Base-by-base conservation (phyloP, 64 coral and sea anemone genomes). In the Astreopora myriophthalma region DNA sequence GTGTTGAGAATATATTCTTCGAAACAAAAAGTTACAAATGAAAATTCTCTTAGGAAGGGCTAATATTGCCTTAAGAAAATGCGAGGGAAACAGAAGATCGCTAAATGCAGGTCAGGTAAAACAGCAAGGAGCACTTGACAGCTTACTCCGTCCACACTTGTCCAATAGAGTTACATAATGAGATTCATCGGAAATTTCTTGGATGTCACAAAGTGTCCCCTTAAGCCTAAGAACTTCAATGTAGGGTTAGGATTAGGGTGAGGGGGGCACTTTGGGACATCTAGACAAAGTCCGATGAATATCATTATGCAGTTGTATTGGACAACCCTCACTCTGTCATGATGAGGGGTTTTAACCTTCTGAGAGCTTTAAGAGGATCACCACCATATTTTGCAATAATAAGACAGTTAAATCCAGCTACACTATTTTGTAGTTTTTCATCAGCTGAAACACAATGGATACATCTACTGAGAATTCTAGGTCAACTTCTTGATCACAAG, bases 351-450 rank as follows among this genome's bases (percentile, higher is more conserved):
- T 71, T 71, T 70, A 64, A 85, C 33, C 64, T 85, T 44, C 62
- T 66, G 58, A 85, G 62, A 62, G 79, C n/a, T n/a, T 48, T 83
- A 51, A 42, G 42, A 83, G 62, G 85, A 48, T 87, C 85, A 87
- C 64, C 85, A 48, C 64, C 85, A 71, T 87, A 87, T 73, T 87
- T 73, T 87, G 85, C 85, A 72, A 87, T 87, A 65, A 87, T 86
- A 62, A 64, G 73, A 76, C 73, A 76, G 73, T 34, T 76, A 76
- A 29, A 29, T 29, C 29, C 73, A 34, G 73, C 73, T 32, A 69
- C 66, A 16, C 30, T 16, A 69, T 69, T 69, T 40, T 74, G 71
- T 74, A 74, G 71, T 74, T 79, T 79, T 29, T 17, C 75, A 28
- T 46, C 75, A 79, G 75, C 75, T 48, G 75, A 83, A 63, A 61